Evolutionary conservation across 2,797 vertebrate species (phyloP), one percentile per base, ranked within the genome.

Genomic region (Sebastiscus tertius): DNA sequence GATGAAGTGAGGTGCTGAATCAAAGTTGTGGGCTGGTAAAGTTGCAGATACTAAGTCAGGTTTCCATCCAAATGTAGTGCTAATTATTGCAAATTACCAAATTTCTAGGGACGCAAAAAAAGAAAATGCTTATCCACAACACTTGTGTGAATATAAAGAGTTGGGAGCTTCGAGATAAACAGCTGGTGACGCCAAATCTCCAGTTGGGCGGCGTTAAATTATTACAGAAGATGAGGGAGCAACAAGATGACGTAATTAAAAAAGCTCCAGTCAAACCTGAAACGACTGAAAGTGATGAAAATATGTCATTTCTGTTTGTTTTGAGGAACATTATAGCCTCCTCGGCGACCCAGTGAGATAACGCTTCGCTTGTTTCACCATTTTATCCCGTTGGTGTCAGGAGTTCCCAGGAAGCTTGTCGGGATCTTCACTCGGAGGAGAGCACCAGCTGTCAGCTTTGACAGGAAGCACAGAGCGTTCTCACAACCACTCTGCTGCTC

Each of bases 401-500:
- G 73, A 80, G 68, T 84, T 82, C 85, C 77, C 46, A 49, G 79
- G 34, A 81, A 89, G 83, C 73, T 67, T 31, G 65, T 71, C 6
- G 29, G 77, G 68, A 71, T 76, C 83, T 70, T 85, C 16, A 20
- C 81, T 89, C 56, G 4, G 79, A 16, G 42, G 34, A 76, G 39
- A 42, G 66, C 77, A 72, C 80, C 90, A 88, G 89, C 89, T 85
- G 89, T 81, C 90, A 62, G 69, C 80, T 85, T 61, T 87, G 81
- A 88, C 86, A 63, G 86, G 76, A 88, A 77, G 85, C 80, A 39
- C 68, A 56, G 63, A 36, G 88, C 64, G 90, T 91, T 88, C 89
- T 89, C 85, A 87, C 76, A 70, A 31, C 52, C 84, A 11, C 77
- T 83, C 81, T 84, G 84, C 82, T 71, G 56, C 84, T 33, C 46